These are phyloP conservation scores for Labroides dimidiatus DNA, from an alignment of 2,797 vertebrate species.

Conservation along the genomic window DNA sequence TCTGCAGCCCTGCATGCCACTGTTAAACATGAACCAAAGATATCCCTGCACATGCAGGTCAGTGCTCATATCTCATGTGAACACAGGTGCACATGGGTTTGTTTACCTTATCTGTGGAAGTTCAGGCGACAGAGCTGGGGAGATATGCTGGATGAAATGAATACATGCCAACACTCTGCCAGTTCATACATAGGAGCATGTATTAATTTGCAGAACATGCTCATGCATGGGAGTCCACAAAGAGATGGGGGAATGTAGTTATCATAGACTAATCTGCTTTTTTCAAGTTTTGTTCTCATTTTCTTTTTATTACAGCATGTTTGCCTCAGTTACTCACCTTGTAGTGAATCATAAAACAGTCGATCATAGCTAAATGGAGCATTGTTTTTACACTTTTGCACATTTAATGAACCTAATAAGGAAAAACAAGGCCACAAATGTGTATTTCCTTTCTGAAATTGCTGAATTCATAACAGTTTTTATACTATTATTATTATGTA, in stretches of 20 bases:
- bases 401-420: too few species aligned
- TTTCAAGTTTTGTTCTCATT: neutral
- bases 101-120: slow-evolving; percentile 52
- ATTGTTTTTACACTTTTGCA: slow-evolving; percentile 5
- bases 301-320: slow-evolving; percentile 10
- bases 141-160: slow-evolving; percentile 46
- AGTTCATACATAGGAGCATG: slow-evolving; percentile 5
- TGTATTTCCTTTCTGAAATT: neutral
- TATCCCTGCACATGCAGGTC: slow-evolving; percentile 36
- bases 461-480: neutral
- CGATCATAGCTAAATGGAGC: neutral
- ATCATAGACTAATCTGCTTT: neutral
- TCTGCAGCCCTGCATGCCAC: neutral
- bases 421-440: neutral
- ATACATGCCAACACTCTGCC: slow-evolving; percentile 22
- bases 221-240: neutral
- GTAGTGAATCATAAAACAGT: slow-evolving; percentile 1
- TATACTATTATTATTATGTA: neutral
- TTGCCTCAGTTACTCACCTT: slow-evolving; percentile 2
- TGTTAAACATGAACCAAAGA: slow-evolving; percentile 3
- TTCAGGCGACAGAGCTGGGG: slow-evolving; percentile 37
- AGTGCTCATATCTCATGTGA: slow-evolving; percentile 38
- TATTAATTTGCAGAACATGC: neutral
- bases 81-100: slow-evolving; percentile 32
- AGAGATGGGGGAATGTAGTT: slow-evolving; percentile 3